Evolutionary conservation across 2,888 invertebrate species (phyloP), one percentile per base, ranked within the genome.

Genomic region (Frankliniella fusca): DNA sequence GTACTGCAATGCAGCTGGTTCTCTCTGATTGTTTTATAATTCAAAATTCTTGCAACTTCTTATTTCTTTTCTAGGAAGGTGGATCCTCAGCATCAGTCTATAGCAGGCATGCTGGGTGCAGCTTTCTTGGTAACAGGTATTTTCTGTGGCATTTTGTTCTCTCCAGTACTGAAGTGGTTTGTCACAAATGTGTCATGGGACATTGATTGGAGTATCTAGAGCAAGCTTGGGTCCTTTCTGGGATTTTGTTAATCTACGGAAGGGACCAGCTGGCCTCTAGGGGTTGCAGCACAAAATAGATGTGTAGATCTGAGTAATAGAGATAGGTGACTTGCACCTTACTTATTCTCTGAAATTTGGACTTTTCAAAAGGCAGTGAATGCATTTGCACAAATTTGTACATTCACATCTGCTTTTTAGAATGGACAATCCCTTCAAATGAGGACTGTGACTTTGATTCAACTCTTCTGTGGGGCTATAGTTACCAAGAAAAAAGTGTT

Each of bases 61-160:
- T 10, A 27, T 80, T 38, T 80, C 83, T 83, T 84, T 90, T 90
- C 80, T 89, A 95, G 96, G 84, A 92, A 91, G 70, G 96, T 96
- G 23, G 93, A 94, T n/a, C 92, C 93, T 0, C 93, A 95, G 86
- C 90, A 96, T 87, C 94, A 95, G 23, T 90, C 94, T 0, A 93
- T 93, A 0, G 98, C 98, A 0, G 98, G 98, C 83, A 99, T 99
- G 99, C 95, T 97, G 88, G 98, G 95, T 79, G 97, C 95, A 0
- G 97, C 99, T 28, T 94, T 94, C 86, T 91, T 99, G 1, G 94
- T 98, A 54, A 93, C 96, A 0, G 98, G 98, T 80, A 94, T 98
- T 81, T 93, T 96, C 83, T 86, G 89, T 12, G 98, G 98, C n/a
- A 92, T 98, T 83, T 87, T 92, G 84, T 93, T 94, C 87, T 92